These are phyloP conservation scores for Cantharis lateralis DNA, from an alignment of 2,888 invertebrate genomes.

Conservation along the genomic window DNA sequence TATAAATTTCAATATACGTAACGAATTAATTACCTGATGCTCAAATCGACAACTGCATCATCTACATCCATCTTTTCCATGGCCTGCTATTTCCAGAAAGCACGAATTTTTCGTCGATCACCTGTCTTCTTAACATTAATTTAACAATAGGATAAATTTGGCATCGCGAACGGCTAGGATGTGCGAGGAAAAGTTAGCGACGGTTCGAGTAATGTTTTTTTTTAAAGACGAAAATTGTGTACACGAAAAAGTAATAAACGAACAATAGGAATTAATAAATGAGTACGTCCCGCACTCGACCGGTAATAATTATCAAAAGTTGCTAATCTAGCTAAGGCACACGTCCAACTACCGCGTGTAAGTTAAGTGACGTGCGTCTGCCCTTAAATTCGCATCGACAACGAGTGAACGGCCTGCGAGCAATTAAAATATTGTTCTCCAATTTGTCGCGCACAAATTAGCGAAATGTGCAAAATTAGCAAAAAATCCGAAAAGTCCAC, in stretches of 20 bases:
- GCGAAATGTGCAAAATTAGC: conserved; percentile 28
- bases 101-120: conserved; percentile 33
- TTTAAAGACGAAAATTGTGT: conserved; percentile 5
- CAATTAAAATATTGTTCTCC: conserved; percentile 29
- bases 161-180: neutral
- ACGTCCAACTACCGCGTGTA: conserved; percentile 40
- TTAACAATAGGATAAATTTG: conserved; percentile 9
- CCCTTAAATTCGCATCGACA: conserved; percentile 37
- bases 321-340: conserved; percentile 47
- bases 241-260: conserved; percentile 32
- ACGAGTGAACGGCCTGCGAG: conserved; percentile 43
- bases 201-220: neutral
- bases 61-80: conserved; percentile 85
- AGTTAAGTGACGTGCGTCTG: conserved; percentile 40
- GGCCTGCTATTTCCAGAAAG: conserved; percentile 32
- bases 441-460: conserved; percentile 32
- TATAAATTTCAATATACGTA: neutral
- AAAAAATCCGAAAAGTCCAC: conserved; percentile 26
- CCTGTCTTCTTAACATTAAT: conserved; percentile 29
- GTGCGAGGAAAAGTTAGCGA: neutral
- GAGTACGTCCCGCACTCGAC: conserved; percentile 32
- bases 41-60: conserved; percentile 87
- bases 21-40: conserved; percentile 69
- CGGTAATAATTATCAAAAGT: conserved; percentile 45
- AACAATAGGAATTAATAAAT: conserved; percentile 35